These are phyloP conservation scores for Heteromurus nitidus DNA, from an alignment of 2,888 invertebrate genomes.

Conservation along the genomic window DNA sequence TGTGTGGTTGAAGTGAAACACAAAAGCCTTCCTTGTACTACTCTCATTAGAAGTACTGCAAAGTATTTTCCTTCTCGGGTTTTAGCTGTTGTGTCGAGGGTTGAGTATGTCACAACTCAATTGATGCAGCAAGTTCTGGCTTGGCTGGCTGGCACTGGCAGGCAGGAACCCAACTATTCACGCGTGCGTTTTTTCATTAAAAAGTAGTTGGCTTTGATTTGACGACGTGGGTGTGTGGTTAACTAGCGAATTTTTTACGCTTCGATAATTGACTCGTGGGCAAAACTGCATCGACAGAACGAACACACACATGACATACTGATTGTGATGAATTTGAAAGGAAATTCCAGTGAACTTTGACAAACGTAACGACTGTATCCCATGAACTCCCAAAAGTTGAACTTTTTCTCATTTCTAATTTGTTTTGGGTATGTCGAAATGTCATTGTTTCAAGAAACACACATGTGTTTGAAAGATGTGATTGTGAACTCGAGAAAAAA, in stretches of 20 bases:
- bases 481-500: no score
- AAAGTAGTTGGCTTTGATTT: constrained; percentile 17
- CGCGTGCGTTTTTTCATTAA: constrained; percentile 23
- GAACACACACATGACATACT: not conserved
- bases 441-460: no score
- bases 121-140: not conserved
- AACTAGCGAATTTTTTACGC: not conserved
- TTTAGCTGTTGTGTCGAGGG: not conserved
- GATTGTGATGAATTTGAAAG: not conserved
- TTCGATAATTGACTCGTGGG: not conserved
- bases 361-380: constrained; percentile 32
- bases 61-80: no score
- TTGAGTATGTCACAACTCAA: no score
- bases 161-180: constrained; percentile 43
- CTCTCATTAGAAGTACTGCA: no score
- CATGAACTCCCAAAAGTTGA: constrained; percentile 7
- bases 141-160: no score
- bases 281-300: not conserved
- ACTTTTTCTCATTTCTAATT: constrained; percentile 46
- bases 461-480: no score
- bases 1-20: no score
- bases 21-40: no score
- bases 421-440: constrained; percentile 23
- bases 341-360: constrained; percentile 46
- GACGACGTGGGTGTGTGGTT: constrained; percentile 30